Conservation (phyloP, 2,113 vertebrate genomes). For the Tretioscincus oriximinensis region DNA sequence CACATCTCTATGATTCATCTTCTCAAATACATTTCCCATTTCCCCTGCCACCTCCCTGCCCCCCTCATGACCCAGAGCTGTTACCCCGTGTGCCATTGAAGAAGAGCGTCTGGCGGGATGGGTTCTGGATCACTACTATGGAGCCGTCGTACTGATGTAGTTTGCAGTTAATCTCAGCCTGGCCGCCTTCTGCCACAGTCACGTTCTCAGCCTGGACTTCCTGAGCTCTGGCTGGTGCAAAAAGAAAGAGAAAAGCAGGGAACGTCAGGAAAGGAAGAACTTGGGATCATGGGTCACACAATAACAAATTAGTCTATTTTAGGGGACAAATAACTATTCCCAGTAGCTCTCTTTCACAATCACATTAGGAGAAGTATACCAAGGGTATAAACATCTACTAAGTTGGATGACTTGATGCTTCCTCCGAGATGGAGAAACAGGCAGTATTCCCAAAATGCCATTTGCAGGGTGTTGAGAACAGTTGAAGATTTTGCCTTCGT, state of each 20-base stretch:
- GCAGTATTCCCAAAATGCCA: too few species aligned
- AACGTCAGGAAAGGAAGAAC: neutral
- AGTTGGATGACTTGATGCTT: too few species aligned
- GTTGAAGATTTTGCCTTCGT: too few species aligned
- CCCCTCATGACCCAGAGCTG: neutral
- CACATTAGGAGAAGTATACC: too few species aligned
- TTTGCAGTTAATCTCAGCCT: slow-evolving; percentile 88
- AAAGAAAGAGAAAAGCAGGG: neutral
- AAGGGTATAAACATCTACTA: too few species aligned
- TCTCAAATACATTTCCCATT: too few species aligned
- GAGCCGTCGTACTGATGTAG: slow-evolving; percentile 91
- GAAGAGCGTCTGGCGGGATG: slow-evolving; percentile 88
- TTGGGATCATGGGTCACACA: too few species aligned
- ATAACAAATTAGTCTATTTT: too few species aligned
- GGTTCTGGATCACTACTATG: slow-evolving; percentile 93
- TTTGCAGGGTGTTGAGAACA: too few species aligned
- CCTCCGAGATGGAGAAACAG: too few species aligned
- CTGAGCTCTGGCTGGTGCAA: slow-evolving; percentile 66
- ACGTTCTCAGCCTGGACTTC: slow-evolving; percentile 92
- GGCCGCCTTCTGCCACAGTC: slow-evolving; percentile 86
- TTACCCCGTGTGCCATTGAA: slow-evolving; percentile 90
- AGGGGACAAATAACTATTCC: too few species aligned
- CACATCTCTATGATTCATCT: neutral
- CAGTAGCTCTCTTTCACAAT: too few species aligned
- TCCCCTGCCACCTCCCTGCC: neutral